phyloP scores from a whole-genome alignment of 1,140 invertebrate genomes.

The Sarcophaga peregrina region DNA sequence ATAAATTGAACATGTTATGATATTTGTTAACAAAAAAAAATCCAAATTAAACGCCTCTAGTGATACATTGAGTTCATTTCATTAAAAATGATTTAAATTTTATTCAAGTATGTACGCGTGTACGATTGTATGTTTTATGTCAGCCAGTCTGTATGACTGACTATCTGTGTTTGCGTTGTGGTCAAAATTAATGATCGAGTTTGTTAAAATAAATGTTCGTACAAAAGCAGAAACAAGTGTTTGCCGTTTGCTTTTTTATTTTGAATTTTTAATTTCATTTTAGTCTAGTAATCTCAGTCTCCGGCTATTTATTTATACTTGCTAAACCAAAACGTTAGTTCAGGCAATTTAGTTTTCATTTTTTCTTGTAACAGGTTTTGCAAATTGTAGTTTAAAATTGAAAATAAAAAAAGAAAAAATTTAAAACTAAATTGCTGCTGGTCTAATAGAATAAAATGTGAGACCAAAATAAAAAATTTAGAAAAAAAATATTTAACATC shows the following conservation, averaged over 20 bases:
- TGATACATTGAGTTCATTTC: constrained; percentile 22
- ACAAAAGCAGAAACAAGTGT: constrained; percentile 12
- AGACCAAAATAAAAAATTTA: background rate
- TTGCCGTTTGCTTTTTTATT: background rate
- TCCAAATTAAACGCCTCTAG: background rate
- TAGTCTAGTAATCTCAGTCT: background rate
- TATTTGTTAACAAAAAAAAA: background rate
- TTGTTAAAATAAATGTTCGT: constrained; percentile 18
- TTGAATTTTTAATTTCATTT: no score
- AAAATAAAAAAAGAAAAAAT: background rate
- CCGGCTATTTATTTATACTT: background rate
- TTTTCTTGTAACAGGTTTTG: background rate
- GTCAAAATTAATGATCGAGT: constrained; percentile 9
- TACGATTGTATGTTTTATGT: no score
- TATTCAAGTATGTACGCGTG: background rate
- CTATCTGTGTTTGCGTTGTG: background rate
- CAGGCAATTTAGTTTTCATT: background rate
- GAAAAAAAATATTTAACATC: no score
- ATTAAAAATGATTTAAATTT: constrained; percentile 8
- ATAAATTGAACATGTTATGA: background rate
- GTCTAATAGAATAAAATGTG: constrained; percentile 20
- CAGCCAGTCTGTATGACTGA: background rate
- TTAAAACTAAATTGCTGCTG: background rate
- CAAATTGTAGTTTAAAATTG: background rate
- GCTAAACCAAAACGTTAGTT: background rate